phyloP scores from a whole-genome alignment of 2,797 vertebrate species.

The Sebastes diaconus region DNA sequence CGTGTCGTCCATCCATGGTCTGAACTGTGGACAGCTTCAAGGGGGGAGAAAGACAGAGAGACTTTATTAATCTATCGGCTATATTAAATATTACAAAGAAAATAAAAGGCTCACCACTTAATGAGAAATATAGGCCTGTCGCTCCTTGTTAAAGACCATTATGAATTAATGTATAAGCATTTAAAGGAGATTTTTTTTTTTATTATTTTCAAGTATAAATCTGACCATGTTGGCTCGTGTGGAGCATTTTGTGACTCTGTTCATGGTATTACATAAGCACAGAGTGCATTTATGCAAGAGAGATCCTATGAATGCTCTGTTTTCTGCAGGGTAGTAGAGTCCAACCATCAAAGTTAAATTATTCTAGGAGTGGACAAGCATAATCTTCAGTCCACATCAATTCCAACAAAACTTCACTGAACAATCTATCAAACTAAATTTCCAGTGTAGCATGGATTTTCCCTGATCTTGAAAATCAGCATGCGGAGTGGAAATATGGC shows the following conservation, averaged over 20 bases:
- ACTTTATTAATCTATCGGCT: neutral
- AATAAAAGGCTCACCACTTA: neutral
- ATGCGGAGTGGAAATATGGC: neutral
- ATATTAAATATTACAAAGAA: neutral
- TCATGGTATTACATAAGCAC: neutral
- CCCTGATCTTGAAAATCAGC: conserved; percentile 3
- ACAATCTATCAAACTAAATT: neutral
- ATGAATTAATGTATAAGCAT: neutral
- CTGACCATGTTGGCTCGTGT: neutral
- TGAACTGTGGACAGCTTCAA: neutral
- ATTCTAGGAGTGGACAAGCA: conserved; percentile 6
- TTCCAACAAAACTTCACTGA: neutral
- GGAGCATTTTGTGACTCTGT: neutral
- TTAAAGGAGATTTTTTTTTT: too few relatives aligned
- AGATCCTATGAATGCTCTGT: neutral
- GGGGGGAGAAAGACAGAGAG: neutral
- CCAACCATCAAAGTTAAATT: neutral
- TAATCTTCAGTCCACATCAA: neutral
- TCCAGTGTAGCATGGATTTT: neutral
- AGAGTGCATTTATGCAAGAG: neutral
- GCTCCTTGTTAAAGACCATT: neutral
- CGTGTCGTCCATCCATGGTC: too few relatives aligned
- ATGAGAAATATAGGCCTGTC: neutral
- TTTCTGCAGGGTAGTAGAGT: neutral
- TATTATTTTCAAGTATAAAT: neutral